A percentile compares a stretch with the other conserved stretches of the same genome.
phyloP scores from a whole-genome alignment of 2,113 vertebrate genomes.

The Castor canadensis region DNA sequence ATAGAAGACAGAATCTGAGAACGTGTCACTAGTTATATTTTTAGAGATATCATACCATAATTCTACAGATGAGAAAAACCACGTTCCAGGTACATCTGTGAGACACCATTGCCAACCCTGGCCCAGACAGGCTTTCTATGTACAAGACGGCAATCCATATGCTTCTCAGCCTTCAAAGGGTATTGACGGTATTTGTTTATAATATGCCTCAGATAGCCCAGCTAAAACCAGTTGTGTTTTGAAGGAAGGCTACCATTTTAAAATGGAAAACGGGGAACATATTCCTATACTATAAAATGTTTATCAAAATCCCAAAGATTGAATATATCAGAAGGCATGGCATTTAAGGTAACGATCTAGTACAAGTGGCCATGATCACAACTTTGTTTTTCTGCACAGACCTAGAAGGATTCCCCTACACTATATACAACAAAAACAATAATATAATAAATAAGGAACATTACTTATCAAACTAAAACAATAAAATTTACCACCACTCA shows the following conservation, averaged over 20 bases:
- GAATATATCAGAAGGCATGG: slow-evolving; percentile 72
- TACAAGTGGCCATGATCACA: slow-evolving; percentile 66
- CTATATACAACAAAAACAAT: not conserved
- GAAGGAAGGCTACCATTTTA: not conserved
- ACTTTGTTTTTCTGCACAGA: slow-evolving; percentile 51
- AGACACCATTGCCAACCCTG: not conserved
- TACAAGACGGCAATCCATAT: not conserved
- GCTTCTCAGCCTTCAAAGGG: not conserved
- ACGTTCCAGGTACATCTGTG: not conserved
- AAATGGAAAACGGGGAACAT: not conserved
- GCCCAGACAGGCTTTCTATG: not conserved
- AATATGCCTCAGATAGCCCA: not conserved
- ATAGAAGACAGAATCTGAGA: slow-evolving; percentile 15
- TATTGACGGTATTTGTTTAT: not conserved
- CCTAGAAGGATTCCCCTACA: slow-evolving; percentile 12
- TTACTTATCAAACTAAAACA: slow-evolving; percentile 70
- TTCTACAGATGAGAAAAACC: slow-evolving; percentile 49
- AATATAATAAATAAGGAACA: slow-evolving; percentile 69
- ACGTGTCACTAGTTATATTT: slow-evolving; percentile 23
- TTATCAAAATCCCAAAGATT: slow-evolving; percentile 43
- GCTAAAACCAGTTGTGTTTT: not conserved
- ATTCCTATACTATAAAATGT: slow-evolving; percentile 56
- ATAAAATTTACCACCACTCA: slow-evolving; percentile 50
- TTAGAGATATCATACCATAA: not conserved
- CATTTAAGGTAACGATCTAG: slow-evolving; percentile 74